Base-by-base conservation (phyloP, 2,113 vertebrate genomes). In the Hoplias malabaricus region DNA sequence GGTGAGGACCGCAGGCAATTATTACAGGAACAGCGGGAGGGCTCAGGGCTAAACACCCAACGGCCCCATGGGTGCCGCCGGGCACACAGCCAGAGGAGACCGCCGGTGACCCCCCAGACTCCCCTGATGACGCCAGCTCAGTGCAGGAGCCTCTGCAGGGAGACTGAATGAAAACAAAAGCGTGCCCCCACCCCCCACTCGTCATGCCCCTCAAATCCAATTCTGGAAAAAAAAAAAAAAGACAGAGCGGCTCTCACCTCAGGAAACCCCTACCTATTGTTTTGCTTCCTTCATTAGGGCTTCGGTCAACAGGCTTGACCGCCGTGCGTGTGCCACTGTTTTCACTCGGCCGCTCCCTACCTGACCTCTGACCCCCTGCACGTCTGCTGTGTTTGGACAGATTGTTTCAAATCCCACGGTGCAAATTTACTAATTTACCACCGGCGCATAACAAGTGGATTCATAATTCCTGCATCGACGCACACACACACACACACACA, bases 181-280 rank as follows among this genome's bases (percentile, higher is more conserved):
- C 31, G 16, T 21, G 79, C 82, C 86, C 83, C 85, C 79, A 79
- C 84, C 86, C 82, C 79, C 29, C 79, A 50, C 80, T 84, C 86
- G 56, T 83, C 3, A 80, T 75, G 83, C 59, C 40, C 73, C 69
- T 40, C 25, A 19, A 76, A 77, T 68, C 69, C 23, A 81, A 77
- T 77, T 57, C 74, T 67, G 48, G 50, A 86, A 70, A 74, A 73
- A 69, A 71, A 75, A 56, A 33, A 9, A 12, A 25, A 23, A 82
- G 87, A 74, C 61, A 31, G 19, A 56, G 46, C 34, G 8, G 27
- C 31, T 5, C 72, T 81, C 6, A 23, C 83, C 79, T 78, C 92
- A 92, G 91, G 91, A 93, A 92, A 88, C 88, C 89, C 87, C 89
- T 85, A 86, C 78, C 92, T 83, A 92, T 92, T 93, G 91, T 93